phyloP scores from a whole-genome alignment of 2,113 vertebrate genomes.

The Hypomesus transpacificus region DNA sequence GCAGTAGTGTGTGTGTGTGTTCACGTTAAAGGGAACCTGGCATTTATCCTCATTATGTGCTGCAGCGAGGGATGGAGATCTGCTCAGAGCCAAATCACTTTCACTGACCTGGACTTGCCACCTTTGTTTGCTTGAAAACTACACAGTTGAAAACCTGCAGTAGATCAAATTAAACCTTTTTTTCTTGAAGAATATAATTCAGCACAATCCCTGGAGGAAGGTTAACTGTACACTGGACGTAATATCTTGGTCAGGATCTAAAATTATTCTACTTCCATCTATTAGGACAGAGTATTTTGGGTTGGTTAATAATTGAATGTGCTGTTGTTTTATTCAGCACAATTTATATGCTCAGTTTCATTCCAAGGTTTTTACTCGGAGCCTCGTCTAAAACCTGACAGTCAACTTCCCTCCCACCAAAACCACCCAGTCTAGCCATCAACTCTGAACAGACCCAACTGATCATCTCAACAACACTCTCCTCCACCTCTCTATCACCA shows the following conservation, averaged over 20 bases:
- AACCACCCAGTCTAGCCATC: constrained; percentile 24
- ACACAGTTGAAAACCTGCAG: not conserved
- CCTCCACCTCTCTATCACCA: constrained; percentile 62
- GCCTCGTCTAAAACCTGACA: constrained; percentile 60
- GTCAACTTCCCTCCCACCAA: constrained; percentile 46
- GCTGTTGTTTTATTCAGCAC: constrained; percentile 57
- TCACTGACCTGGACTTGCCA: not conserved
- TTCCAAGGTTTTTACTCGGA: constrained; percentile 61
- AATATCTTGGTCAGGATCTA: constrained; percentile 5
- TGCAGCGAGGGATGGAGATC: constrained; percentile 26
- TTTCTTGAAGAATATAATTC: not conserved
- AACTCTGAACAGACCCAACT: constrained; percentile 34
- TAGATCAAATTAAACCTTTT: not conserved
- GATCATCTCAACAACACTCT: constrained; percentile 59
- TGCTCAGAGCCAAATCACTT: constrained; percentile 9
- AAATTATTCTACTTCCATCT: constrained; percentile 5
- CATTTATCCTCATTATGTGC: constrained; percentile 62
- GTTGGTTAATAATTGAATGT: constrained; percentile 65
- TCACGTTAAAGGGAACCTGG: constrained; percentile 40
- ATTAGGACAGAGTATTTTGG: constrained; percentile 47
- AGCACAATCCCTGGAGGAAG: not conserved
- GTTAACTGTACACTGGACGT: not conserved
- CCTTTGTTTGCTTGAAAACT: not conserved
- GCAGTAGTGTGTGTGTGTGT: not conserved
- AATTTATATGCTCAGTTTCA: constrained; percentile 74